Evolutionary conservation across 2,797 vertebrate genomes (phyloP), one percentile per base, ranked within the genome.

Genomic region (Sebastes matsubarae): DNA sequence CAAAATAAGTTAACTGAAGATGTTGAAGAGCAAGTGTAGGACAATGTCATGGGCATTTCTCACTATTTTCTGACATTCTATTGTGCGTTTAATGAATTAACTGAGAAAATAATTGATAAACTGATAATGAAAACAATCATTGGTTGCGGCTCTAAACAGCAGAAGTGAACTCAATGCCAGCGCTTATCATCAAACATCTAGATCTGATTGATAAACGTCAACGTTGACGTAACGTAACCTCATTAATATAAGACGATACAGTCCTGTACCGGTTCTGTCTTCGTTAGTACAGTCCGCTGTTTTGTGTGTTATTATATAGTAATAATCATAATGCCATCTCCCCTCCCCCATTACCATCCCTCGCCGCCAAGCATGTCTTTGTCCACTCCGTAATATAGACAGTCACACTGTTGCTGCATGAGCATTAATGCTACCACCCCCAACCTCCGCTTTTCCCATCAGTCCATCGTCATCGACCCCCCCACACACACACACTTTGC

Each of bases 241-340:
- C 20, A 42, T 68, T 68, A 63, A 80, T 38, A 27, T 34, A 61
- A 73, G 58, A 38, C 22, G 73, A 69, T 59, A 11, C 67, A 27
- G 54, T n/a, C 34, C 52, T 72, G 38, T 3, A 61, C 38, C 1
- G n/a, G 18, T 32, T 30, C 22, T 66, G 72, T 82, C 74, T 74
- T 75, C 79, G 65, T 81, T 54, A 73, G 67, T 66, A 42, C 75
- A 72, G 34, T 85, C 79, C 60, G 57, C 54, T 74, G 29, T 58
- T 34, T 16, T 50, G 22, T 83, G 76, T 68, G 46, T 86, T 82
- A 81, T 22, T 46, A 12, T 58, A 25, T 36, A 84, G 46, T 79
- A 85, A 89, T 93, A 87, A 88, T 87, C 78, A 80, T 86, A 86
- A 89, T 84, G 59, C 81, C 77, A 25, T 11, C 68, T 42, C 78